Base-by-base conservation (phyloP, 1,140 invertebrate genomes). In the Lysiphlebus fabarum region DNA sequence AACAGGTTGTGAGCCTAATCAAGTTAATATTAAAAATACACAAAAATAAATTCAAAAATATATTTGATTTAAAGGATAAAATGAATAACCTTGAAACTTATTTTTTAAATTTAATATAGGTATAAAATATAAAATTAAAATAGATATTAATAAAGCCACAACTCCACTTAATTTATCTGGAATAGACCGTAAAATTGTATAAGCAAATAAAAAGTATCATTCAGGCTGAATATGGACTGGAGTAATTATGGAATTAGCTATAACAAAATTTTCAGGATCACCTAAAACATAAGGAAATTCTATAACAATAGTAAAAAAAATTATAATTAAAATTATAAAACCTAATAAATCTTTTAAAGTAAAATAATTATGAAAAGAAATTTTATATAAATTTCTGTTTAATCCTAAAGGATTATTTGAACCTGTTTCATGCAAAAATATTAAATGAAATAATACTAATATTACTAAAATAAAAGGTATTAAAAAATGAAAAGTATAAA, bases 161-260 rank as follows among this genome's bases (percentile, higher is more conserved):
- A 88, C 86, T 62, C 86, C 86, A 63, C 85, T 84, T 81, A 89
- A 72, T 83, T 90, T 89, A 82, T 87, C 88, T 56, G 86, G 86
- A 66, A 90, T 87, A 60, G 85, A 84, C 53, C 86, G 86, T 69
- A 89, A 65, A 80, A 90, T 90, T 17, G 86, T 84, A 73, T 90
- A 89, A 33, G 86, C 86, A 82, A 88, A 89, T 81, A 88, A 75
- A 74, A 89, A 89, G 74, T 89, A 89, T 84, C 85, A 89, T 83
- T 89, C 86, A 59, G 86, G 87, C 82, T 89, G 83, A 82, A 89
- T 89, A 76, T 88, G 86, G 42, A 81, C 66, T 4, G 86, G 87
- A 0, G 87, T 89, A 17, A 85, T 79, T 81, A 88, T 68, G n/a
- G 84, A 81, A 62, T 88, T 87, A 44, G 85, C 85, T n/a, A 45